A percentile compares a stretch with the other conserved stretches of the same genome.
These are phyloP conservation scores for Picathartes gymnocephalus DNA, from an alignment of 2,113 vertebrate species.

Conservation along the genomic window DNA sequence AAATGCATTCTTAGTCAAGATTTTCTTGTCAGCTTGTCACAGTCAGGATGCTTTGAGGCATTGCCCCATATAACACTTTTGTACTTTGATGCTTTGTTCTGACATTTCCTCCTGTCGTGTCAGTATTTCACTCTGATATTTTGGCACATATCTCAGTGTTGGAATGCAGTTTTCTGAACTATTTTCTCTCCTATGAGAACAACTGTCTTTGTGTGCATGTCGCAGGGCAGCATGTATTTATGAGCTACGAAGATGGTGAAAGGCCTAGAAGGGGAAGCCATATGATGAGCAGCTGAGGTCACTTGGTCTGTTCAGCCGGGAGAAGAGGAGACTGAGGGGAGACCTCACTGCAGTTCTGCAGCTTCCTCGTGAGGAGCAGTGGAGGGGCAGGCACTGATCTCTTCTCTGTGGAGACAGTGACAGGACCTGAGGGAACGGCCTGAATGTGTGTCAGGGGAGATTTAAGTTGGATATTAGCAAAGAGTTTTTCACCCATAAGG, in stretches of 20 bases:
- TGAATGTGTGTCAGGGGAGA: no score
- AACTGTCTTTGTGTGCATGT: background rate
- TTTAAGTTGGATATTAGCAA: background rate
- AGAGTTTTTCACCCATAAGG: background rate
- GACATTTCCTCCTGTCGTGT: background rate
- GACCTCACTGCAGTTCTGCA: background rate
- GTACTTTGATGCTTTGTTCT: background rate
- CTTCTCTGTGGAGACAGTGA: no score
- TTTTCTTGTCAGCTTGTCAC: slow-evolving; percentile 13
- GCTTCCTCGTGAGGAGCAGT: rapidly evolving
- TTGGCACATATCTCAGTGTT: background rate
- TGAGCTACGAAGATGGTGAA: background rate
- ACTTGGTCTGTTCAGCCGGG: background rate
- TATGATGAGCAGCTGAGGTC: rapidly evolving
- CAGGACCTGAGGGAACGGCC: rapidly evolving
- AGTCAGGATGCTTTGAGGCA: background rate
- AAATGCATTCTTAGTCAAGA: background rate
- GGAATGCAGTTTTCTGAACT: background rate
- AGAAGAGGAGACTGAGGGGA: background rate
- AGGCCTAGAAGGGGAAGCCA: background rate
- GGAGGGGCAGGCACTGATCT: background rate
- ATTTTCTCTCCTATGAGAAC: background rate
- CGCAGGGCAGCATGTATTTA: background rate
- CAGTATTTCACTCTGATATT: background rate
- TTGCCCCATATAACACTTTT: background rate